These are phyloP conservation scores for Enteromius afrohamiltoni DNA, from an alignment of 2,797 vertebrate genomes.

Conservation along the genomic window DNA sequence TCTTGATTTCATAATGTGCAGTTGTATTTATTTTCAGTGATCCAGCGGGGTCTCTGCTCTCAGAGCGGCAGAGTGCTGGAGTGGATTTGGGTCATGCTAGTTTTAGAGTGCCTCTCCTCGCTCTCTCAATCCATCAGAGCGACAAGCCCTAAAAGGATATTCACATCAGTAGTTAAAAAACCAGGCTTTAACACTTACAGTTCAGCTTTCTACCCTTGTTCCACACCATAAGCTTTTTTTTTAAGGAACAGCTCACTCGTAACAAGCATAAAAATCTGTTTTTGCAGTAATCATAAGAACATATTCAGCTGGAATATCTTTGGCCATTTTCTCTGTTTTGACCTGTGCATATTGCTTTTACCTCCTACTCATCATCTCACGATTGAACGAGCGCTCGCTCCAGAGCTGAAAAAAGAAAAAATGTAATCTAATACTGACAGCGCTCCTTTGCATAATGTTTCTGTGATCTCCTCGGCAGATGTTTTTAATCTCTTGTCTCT, in stretches of 20 bases:
- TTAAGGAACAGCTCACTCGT: neutral
- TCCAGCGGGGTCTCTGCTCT: conserved; percentile 46
- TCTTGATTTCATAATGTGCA: conserved; percentile 47
- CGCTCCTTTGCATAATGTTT: conserved; percentile 29
- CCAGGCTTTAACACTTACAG: conserved; percentile 13
- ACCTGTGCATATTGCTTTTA: conserved; percentile 22
- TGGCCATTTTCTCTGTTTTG: conserved; percentile 15
- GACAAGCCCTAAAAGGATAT: conserved; percentile 28
- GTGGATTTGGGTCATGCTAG: conserved; percentile 42
- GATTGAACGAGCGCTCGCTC: neutral
- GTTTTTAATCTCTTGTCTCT: conserved; percentile 39
- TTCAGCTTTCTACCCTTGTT: conserved; percentile 15
- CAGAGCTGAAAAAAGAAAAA: conserved; percentile 7
- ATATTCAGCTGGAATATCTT: neutral
- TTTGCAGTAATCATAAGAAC: neutral
- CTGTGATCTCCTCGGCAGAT: neutral
- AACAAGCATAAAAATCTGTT: neutral
- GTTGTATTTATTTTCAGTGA: conserved; percentile 40
- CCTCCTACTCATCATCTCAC: conserved; percentile 23
- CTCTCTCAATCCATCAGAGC: conserved; percentile 30
- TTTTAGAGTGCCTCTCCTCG: conserved; percentile 38
- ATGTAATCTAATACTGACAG: conserved; percentile 8
- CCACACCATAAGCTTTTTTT: neutral
- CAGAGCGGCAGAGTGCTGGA: conserved; percentile 9
- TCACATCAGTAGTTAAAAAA: conserved; percentile 23